These are phyloP conservation scores for Monoplex corrugatus DNA, from an alignment of 2,888 invertebrate species.

Conservation along the genomic window DNA sequence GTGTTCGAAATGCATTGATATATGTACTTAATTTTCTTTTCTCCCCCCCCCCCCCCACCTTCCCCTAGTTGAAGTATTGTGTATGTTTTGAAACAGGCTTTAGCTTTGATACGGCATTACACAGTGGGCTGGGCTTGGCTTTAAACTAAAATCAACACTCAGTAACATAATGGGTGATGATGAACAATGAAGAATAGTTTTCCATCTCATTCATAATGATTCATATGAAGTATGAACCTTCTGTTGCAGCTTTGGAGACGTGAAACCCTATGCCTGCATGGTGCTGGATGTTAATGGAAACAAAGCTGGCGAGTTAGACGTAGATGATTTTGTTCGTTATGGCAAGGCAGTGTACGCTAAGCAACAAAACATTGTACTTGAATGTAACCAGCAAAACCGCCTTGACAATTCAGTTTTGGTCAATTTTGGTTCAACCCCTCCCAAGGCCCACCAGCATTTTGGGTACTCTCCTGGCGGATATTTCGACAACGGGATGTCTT, in stretches of 20 bases:
- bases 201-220: neutral
- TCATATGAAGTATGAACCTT: neutral
- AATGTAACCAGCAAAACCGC: constrained; percentile 9
- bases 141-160: neutral
- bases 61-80: too few species aligned
- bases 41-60: too few species aligned
- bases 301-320: constrained; percentile 69
- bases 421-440: neutral
- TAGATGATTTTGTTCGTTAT: constrained; percentile 68
- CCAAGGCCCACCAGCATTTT: neutral
- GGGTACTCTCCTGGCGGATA: neutral
- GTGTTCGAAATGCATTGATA: too few species aligned
- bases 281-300: constrained; percentile 69
- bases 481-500: neutral
- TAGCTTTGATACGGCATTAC: neutral
- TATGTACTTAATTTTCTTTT: too few species aligned
- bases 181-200: neutral
- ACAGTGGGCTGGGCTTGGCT: neutral
- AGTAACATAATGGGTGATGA: neutral
- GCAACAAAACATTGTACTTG: constrained; percentile 54
- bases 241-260: constrained; percentile 73
- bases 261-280: constrained; percentile 71
- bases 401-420: neutral
- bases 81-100: neutral
- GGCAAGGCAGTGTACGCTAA: constrained; percentile 63